phyloP scores from a whole-genome alignment of 2,888 invertebrate genomes.

The Drosophila ezoana region DNA sequence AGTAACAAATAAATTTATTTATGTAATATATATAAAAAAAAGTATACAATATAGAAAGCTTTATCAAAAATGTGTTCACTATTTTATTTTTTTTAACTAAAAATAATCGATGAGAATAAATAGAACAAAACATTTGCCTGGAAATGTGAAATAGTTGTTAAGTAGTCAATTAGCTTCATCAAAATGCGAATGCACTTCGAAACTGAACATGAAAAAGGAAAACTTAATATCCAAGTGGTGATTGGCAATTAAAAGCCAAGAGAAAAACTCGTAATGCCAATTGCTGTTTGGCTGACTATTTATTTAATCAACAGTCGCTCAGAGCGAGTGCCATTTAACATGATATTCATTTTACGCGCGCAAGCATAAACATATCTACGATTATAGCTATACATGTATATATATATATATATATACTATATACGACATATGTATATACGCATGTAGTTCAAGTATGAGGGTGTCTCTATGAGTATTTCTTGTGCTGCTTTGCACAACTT shows the following conservation, averaged over 20 bases:
- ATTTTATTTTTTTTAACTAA: too few relatives aligned
- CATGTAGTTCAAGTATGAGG: slow-evolving; percentile 8
- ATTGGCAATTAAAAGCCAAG: slow-evolving; percentile 19
- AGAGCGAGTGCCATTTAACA: slow-evolving; percentile 19
- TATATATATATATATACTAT: slow-evolving; percentile 26
- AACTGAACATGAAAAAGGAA: not conserved
- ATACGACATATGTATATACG: slow-evolving; percentile 9
- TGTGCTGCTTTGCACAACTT: slow-evolving; percentile 19
- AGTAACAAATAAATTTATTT: not conserved
- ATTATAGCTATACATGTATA: slow-evolving; percentile 22
- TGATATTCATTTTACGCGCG: slow-evolving; percentile 52
- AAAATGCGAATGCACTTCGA: not conserved
- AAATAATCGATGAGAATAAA: too few relatives aligned
- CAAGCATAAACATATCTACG: slow-evolving; percentile 47
- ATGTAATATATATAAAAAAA: too few relatives aligned
- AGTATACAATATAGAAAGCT: too few relatives aligned
- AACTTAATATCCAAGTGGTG: not conserved
- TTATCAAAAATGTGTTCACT: too few relatives aligned
- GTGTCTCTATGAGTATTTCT: slow-evolving; percentile 8
- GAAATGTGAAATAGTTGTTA: not conserved
- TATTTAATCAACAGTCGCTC: slow-evolving; percentile 13
- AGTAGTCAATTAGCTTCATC: not conserved
- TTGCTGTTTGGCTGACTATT: slow-evolving; percentile 11
- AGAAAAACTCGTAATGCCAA: slow-evolving; percentile 6
- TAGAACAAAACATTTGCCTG: not conserved